Base-by-base conservation (phyloP, 2,888 invertebrate genomes). In the Sarcophaga rosellei region DNA sequence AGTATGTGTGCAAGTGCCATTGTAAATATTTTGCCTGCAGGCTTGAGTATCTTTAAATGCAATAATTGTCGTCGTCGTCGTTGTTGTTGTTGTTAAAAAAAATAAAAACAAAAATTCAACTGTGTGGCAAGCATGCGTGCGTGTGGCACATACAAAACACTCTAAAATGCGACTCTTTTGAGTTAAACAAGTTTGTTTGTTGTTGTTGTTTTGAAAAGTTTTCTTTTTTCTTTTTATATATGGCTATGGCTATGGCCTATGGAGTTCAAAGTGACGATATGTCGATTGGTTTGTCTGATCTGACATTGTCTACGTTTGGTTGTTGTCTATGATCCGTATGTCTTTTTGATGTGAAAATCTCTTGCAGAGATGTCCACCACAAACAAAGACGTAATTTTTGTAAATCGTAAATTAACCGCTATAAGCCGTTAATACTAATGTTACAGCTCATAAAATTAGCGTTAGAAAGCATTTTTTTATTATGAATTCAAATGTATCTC, bases 141-240 rank as follows among this genome's bases (percentile, higher is more conserved):
- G 85, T 86, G 85, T 86, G 85, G 85, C 79, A 84, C 63, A 79
- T 79, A 85, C 81, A 81, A 85, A 84, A 82, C 65, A 70, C 85
- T 72, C 70, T 65, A 76, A 86, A 79, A 76, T 62, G 74, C 85
- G 80, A 74, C 81, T 61, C 78, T 78, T 65, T 15, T 44, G 44
- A 73, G 23, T 62, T 17, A 77, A 86, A 82, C 85, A 73, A 80
- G 85, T 80, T 82, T 81, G 23, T 23, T 66, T 66, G 23, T 66
- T 45, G 35, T 75, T 2, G 57, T 74, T 74, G 44, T 35, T 68
- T 57, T 45, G 59, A 70, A 79, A 80, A 79, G 75, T 57, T 76
- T 53, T 53, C 44, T 12, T 44, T 11, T 68, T 73, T 15, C 12
- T 59, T 45, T 70, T 85, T 11, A 62, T n/a, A n/a, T n/a, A n/a